Base-by-base conservation (phyloP, 2,888 invertebrate species). In the Quadroppia sp. region DNA sequence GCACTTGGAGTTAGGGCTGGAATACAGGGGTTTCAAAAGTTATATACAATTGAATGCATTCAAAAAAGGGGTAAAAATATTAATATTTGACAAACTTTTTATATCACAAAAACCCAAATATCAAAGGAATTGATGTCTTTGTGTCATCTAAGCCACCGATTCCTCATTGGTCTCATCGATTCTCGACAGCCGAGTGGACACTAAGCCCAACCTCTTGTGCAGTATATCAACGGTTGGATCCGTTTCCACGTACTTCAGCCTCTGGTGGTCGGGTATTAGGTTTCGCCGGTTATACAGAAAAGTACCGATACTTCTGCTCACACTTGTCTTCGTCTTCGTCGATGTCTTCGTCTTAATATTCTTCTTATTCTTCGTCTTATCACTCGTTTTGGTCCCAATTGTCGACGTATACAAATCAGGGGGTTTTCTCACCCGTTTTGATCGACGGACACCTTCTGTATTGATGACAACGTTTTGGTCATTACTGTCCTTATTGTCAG, bases 211-310 rank as follows among this genome's bases (percentile, higher is more conserved):
- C n/a, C 11, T 32, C n/a, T 64, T 32, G 36, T 64, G 64, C 17
- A 64, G 20, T 9, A 64, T 64, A 28, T 64, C 64, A 32, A 64
- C n/a, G 1, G 4, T 36, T n/a, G 32, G 32, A 6, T 40, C 64
- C n/a, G 32, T 64, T 36, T 64, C 64, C 4, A 64, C 64, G n/a
- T 28, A 64, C 20, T 64, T 64, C 17, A 64, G 30, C 2, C 59
- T n/a, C 28, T 56, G 56, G 28, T 56, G 17, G 15, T 56, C 56
- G 25, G 56, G 56, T 23, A 56, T 28, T 28, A 1, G 25, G 28
- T 30, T 56, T 56, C 56, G 7, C 2, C 15, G 30, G 11, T 64
- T 30, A n/a, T 13, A 64, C 7, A 64, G 30, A 11, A 40, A 15
- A 20, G 32, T 64, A 3, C 36, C 36, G n/a, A 64, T 64, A 64